Conservation (phyloP, 2,797 vertebrate genomes). For the Nannoperca obscura region DNA sequence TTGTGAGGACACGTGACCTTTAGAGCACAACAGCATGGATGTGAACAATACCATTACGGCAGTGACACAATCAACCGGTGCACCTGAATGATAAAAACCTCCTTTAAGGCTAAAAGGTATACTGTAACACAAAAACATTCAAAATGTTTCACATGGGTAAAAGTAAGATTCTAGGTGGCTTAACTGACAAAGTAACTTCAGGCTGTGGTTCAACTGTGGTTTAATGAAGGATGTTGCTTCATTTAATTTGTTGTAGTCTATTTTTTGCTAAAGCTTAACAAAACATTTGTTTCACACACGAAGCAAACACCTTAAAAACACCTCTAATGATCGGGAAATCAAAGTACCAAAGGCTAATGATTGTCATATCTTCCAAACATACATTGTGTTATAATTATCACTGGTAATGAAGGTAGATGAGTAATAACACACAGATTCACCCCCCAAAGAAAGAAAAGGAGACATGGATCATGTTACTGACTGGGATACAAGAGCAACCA, state of each 20-base stretch:
- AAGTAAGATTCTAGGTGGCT: not conserved
- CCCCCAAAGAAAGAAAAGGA: not conserved
- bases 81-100: conserved; percentile 50
- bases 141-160: conserved; percentile 8
- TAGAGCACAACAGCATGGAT: conserved; percentile 43
- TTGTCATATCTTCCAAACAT: conserved; percentile 53
- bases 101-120: conserved; percentile 69
- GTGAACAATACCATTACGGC: conserved; percentile 41
- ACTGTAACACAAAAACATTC: conserved; percentile 47
- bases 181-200: not conserved
- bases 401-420: conserved; percentile 53
- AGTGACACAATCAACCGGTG: conserved; percentile 45
- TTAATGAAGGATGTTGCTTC: not conserved
- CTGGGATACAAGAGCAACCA: conserved; percentile 5
- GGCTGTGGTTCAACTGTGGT: not conserved
- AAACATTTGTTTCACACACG: conserved; percentile 14
- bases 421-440: conserved; percentile 18
- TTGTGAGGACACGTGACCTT: conserved; percentile 14
- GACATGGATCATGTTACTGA: conserved; percentile 2
- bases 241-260: not conserved
- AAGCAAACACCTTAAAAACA: not conserved
- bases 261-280: conserved; percentile 2
- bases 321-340: not conserved
- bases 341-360: conserved; percentile 36
- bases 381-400: conserved; percentile 46